Evolutionary conservation across 2,113 vertebrate genomes (phyloP), one percentile per base, ranked within the genome.

Genomic region (Aphelocoma coerulescens): DNA sequence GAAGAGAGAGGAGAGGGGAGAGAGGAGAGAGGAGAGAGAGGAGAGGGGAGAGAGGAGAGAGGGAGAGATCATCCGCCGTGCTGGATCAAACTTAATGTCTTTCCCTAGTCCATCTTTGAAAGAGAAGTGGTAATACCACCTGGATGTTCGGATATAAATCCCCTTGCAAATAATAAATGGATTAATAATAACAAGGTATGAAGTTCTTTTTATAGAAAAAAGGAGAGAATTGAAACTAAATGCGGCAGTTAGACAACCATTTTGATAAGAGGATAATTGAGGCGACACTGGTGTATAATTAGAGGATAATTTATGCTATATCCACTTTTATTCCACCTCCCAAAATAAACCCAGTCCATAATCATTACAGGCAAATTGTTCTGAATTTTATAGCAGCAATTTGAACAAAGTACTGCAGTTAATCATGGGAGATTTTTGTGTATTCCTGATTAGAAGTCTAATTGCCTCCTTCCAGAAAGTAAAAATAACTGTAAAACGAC

Each of bases 201-300:
- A 98, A 99, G 98, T 99, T 99, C 99, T 99, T 99, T 99, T 99
- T 99, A 98, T 99, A 99, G 98, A 99, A 99, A 98, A 98, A 99
- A 98, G 97, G 98, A 99, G 99, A 99, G 99, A 99, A 99, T 99
- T 99, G 99, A 99, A 99, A 99, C 99, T 99, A 99, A 99, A 99
- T 99, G 99, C 99, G 98, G 98, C 99, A 98, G 99, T 99, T 99
- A 99, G 99, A 99, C 99, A 99, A 99, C 98, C 99, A 99, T 99
- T 99, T 99, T 99, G 99, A 99, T 99, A 99, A 99, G 99, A 99
- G 99, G 99, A 99, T 99, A 99, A 99, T 99, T 99, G 99, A 99
- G 99, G 99, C 99, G 99, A 99, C 99, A 99, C 98, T 99, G 98
- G 99, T 99, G 98, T 99, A 99, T 99, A 99, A 99, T 99, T 99